phyloP scores from a whole-genome alignment of 2,888 invertebrate genomes.

The Archips crataeganus region DNA sequence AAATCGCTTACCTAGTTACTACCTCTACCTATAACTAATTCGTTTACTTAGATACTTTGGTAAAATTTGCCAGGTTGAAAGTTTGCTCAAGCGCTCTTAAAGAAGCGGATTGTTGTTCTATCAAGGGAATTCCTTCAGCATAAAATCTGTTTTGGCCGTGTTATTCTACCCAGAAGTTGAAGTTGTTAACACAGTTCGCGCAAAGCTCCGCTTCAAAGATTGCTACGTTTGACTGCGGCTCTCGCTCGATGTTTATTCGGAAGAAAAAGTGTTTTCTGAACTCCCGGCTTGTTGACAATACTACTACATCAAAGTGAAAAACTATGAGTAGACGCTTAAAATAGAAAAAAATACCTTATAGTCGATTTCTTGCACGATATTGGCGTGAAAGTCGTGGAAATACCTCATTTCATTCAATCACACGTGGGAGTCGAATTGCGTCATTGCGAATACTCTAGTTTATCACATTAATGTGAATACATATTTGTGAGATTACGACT shows the following conservation, averaged over 20 bases:
- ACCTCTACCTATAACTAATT: background rate
- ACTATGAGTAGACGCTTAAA: slow-evolving; percentile 23
- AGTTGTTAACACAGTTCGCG: slow-evolving; percentile 52
- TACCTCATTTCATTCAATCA: slow-evolving; percentile 19
- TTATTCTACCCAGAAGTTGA: slow-evolving; percentile 48
- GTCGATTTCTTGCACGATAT: slow-evolving; percentile 12
- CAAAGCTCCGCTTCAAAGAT: slow-evolving; percentile 50
- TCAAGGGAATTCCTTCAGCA: slow-evolving; percentile 43
- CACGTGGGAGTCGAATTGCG: slow-evolving; percentile 24
- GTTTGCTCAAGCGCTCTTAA: slow-evolving; percentile 18
- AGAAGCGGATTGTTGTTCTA: slow-evolving; percentile 39
- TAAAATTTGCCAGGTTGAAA: slow-evolving; percentile 7
- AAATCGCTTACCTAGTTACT: background rate
- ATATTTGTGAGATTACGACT: slow-evolving; percentile 14
- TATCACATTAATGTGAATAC: slow-evolving; percentile 13
- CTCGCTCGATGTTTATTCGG: slow-evolving; percentile 53
- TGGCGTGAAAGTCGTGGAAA: slow-evolving; percentile 17
- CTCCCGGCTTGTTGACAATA: slow-evolving; percentile 47
- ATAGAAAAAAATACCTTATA: slow-evolving; percentile 14
- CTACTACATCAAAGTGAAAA: slow-evolving; percentile 29
- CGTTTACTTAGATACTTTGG: background rate
- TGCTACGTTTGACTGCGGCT: slow-evolving; percentile 41
- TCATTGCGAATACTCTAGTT: slow-evolving; percentile 17
- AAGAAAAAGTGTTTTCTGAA: slow-evolving; percentile 49
- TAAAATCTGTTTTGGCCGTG: slow-evolving; percentile 45